Conservation (phyloP, 2,888 invertebrate species). For the Eutolmus rufibarbis region DNA sequence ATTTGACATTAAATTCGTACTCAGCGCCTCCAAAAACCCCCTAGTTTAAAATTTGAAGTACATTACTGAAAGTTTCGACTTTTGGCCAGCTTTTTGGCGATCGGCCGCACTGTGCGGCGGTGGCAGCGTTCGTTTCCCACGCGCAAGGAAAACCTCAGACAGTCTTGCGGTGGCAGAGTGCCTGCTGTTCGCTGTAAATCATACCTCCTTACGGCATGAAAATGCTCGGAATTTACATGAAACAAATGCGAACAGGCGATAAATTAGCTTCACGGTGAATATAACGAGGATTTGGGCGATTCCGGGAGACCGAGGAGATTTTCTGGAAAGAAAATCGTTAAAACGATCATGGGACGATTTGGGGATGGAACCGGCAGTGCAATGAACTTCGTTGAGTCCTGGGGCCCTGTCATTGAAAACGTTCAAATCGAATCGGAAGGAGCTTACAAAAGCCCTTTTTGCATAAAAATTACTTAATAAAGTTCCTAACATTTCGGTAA, state of each 20-base stretch:
- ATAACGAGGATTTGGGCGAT: neutral
- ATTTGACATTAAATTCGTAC: too few relatives aligned
- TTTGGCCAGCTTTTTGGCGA: too few relatives aligned
- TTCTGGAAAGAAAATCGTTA: neutral
- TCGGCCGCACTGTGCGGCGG: too few relatives aligned
- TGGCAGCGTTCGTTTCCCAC: slow-evolving; percentile 17
- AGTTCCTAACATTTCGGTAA: too few relatives aligned
- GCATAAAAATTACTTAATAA: too few relatives aligned
- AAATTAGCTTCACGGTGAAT: slow-evolving; percentile 27
- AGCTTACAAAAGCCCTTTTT: too few relatives aligned
- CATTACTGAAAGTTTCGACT: too few relatives aligned
- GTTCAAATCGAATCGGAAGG: too few relatives aligned
- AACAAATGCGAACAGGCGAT: slow-evolving; percentile 40
- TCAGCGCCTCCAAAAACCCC: too few relatives aligned
- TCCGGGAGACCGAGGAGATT: neutral
- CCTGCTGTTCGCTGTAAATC: slow-evolving; percentile 41
- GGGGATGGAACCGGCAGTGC: neutral
- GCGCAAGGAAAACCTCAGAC: neutral
- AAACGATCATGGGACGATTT: neutral
- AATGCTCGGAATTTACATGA: slow-evolving; percentile 35
- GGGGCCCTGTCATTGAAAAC: too few relatives aligned
- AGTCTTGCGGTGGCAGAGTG: neutral
- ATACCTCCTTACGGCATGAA: neutral
- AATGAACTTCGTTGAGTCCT: neutral
- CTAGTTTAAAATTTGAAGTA: too few relatives aligned